phyloP scores from a whole-genome alignment of 2,888 invertebrate species.

The Parapristionchus giblindavisi region DNA sequence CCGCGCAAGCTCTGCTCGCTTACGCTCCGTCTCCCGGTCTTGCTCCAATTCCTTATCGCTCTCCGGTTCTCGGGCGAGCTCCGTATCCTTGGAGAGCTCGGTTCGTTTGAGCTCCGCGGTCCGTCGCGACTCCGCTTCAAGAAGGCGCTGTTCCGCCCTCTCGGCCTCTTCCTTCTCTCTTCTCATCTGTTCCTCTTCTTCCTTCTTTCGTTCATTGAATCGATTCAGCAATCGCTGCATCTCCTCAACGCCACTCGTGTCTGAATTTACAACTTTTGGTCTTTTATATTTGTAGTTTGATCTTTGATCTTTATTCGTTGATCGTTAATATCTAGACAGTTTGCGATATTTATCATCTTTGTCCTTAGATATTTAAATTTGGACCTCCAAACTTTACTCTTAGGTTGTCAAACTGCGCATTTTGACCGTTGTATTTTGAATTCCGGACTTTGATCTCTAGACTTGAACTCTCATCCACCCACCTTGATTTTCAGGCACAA shows the following conservation, averaged over 20 bases:
- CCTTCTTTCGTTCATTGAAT: conserved; percentile 23
- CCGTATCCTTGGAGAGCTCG: too few relatives aligned
- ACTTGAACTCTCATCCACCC: too few relatives aligned
- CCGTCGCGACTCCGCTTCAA: background rate
- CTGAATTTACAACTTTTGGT: background rate
- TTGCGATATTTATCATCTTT: too few relatives aligned
- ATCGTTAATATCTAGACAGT: too few relatives aligned
- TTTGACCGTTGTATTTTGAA: background rate
- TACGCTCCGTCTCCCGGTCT: too few relatives aligned
- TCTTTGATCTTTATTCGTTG: background rate
- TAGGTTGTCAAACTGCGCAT: background rate
- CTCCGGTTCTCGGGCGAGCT: too few relatives aligned
- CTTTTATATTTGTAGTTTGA: too few relatives aligned
- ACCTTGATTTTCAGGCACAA: conserved; percentile 32
- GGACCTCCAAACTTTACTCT: background rate
- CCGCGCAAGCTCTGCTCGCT: too few relatives aligned
- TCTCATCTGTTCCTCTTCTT: background rate
- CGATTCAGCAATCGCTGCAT: conserved; percentile 36
- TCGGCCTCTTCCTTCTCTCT: conserved; percentile 12
- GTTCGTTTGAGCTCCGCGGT: too few relatives aligned
- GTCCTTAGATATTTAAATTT: too few relatives aligned
- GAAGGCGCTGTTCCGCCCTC: background rate
- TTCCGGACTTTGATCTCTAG: too few relatives aligned
- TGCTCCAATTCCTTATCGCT: too few relatives aligned
- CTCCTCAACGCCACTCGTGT: conserved; percentile 23